Evolutionary conservation across 2,888 invertebrate species (phyloP).

Genomic region (Drosophila niveifrons): DNA sequence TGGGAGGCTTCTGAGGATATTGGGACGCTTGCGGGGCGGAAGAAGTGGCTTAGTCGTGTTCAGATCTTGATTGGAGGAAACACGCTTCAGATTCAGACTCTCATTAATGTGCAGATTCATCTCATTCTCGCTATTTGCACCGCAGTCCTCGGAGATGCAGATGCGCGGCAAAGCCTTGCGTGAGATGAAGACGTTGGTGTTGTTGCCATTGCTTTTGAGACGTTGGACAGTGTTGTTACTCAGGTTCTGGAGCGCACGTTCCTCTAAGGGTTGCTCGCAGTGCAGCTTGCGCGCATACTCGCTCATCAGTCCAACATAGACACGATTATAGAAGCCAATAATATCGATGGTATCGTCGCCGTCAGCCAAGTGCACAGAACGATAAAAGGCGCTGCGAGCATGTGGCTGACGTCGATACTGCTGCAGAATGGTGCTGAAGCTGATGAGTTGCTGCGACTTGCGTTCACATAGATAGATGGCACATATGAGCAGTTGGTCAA

Average conservation of each 20-base stretch:
- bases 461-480: slow-evolving; percentile 60
- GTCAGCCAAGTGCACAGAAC: slow-evolving; percentile 36
- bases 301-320: slow-evolving; percentile 50
- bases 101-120: slow-evolving; percentile 4
- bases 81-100: slow-evolving; percentile 52
- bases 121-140: slow-evolving; percentile 15
- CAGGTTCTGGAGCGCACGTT: slow-evolving; percentile 22
- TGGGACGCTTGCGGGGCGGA: slow-evolving; percentile 45
- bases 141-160: slow-evolving; percentile 30
- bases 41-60: background rate
- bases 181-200: slow-evolving; percentile 28
- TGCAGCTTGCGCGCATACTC: slow-evolving; percentile 27
- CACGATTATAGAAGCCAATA: slow-evolving; percentile 62
- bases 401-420: slow-evolving; percentile 60
- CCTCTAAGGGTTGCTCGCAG: slow-evolving; percentile 13
- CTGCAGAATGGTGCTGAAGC: slow-evolving; percentile 56
- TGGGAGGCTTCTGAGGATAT: slow-evolving; percentile 56
- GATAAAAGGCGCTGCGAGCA: slow-evolving; percentile 50
- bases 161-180: slow-evolving; percentile 27
- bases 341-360: slow-evolving; percentile 39
- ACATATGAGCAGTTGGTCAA: slow-evolving; percentile 65
- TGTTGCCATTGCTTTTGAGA: background rate
- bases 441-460: slow-evolving; percentile 16
- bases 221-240: slow-evolving; percentile 11
- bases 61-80: slow-evolving; percentile 43